These are phyloP conservation scores for Rhaphigaster nebulosa DNA, from an alignment of 2,888 invertebrate species.

Conservation along the genomic window DNA sequence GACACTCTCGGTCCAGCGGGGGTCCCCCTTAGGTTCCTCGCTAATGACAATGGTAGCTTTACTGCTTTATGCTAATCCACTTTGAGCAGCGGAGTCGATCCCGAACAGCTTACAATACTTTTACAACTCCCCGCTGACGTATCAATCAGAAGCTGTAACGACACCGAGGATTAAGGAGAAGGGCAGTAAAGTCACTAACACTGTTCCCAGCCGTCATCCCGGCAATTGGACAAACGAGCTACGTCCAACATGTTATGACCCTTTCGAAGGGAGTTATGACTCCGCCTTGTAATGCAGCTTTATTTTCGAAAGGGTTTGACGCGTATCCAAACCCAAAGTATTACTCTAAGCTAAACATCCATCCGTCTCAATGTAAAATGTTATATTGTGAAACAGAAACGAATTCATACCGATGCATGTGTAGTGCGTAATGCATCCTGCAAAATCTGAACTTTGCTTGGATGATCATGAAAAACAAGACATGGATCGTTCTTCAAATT, in stretches of 20 bases:
- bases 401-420: too few species aligned
- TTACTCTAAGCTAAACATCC: not conserved
- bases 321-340: not conserved
- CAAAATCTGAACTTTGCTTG: too few species aligned
- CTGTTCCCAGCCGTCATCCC: not conserved
- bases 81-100: not conserved
- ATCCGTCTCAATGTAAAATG: not conserved
- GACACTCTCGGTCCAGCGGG: not conserved
- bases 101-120: slow-evolving; percentile 25
- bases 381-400: too few species aligned
- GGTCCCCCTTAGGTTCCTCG: not conserved
- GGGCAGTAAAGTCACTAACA: slow-evolving; percentile 17
- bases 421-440: too few species aligned
- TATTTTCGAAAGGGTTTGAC: not conserved
- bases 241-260: not conserved
- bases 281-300: not conserved
- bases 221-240: not conserved
- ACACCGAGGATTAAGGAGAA: not conserved
- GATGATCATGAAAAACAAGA: too few species aligned
- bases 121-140: slow-evolving; percentile 49
- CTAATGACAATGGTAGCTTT: slow-evolving; percentile 57
- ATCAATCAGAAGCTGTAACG: slow-evolving; percentile 42
- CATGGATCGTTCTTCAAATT: too few species aligned
- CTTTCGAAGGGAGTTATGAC: not conserved
- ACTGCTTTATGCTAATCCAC: slow-evolving; percentile 56